These are phyloP conservation scores for Orbicella faveolata DNA, from an alignment of 64 coral and sea anemone genomes.

Conservation along the genomic window DNA sequence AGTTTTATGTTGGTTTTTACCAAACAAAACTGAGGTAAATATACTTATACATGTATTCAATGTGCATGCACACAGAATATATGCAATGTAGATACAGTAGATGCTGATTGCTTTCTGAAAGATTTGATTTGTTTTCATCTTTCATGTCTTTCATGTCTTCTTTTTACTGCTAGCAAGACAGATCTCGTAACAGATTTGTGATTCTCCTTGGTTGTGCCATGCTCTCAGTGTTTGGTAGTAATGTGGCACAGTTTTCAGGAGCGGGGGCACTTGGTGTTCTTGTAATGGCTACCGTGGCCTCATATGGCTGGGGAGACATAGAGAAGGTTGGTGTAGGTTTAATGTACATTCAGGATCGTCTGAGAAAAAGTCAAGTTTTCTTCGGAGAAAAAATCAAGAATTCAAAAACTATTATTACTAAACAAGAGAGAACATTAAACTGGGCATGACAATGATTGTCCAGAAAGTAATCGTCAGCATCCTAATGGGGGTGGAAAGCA, in stretches of 20 bases:
- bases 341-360: no score
- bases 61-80: not conserved
- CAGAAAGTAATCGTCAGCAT: no score
- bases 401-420: no score
- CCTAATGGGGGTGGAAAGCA: no score
- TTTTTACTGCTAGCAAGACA: conserved; percentile 40
- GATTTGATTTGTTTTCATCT: no score
- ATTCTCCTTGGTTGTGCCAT: conserved; percentile 76
- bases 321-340: conserved; percentile 60
- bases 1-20: conserved; percentile 75
- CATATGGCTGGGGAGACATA: conserved; percentile 71
- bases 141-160: not conserved
- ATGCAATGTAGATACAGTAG: not conserved
- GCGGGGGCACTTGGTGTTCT: conserved; percentile 89
- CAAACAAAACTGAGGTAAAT: conserved; percentile 81
- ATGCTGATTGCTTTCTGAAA: no score
- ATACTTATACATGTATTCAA: not conserved
- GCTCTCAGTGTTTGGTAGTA: conserved; percentile 92
- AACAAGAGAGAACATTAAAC: no score
- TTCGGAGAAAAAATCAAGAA: no score
- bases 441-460: no score
- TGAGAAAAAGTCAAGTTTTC: no score
- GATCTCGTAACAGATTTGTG: conserved; percentile 85
- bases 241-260: conserved; percentile 80
- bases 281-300: conserved; percentile 84